Percentiles rank a stretch among this genome's conserved stretches.
These are phyloP conservation scores for Pangasius krempfi DNA, from an alignment of 2,797 vertebrate genomes.

Conservation along the genomic window DNA sequence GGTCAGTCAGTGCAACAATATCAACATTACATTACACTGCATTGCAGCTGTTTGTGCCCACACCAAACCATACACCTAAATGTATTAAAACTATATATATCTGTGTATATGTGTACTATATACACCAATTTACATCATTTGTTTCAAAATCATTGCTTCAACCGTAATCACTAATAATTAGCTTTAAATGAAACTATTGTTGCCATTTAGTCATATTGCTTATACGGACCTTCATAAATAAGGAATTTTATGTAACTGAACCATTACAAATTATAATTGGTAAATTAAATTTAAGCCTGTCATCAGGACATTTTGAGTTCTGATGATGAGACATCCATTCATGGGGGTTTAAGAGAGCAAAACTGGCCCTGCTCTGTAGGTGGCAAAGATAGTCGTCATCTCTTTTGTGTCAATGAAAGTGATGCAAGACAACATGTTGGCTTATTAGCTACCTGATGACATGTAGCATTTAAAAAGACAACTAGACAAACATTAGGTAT, in stretches of 20 bases:
- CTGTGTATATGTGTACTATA: neutral
- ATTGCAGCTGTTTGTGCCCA: neutral
- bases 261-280: neutral
- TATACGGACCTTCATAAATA: neutral
- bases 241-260: neutral
- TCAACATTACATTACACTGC: neutral
- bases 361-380: neutral
- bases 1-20: neutral
- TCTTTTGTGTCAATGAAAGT: neutral
- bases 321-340: neutral
- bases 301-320: neutral
- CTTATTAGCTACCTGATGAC: neutral
- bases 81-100: neutral
- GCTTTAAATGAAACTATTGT: neutral
- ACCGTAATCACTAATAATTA: neutral
- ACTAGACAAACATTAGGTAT: too few relatives aligned
- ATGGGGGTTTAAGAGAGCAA: neutral
- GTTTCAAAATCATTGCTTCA: neutral
- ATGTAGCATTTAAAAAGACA: neutral
- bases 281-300: neutral
- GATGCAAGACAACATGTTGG: neutral
- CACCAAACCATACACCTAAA: too few relatives aligned
- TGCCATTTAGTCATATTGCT: neutral
- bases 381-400: neutral
- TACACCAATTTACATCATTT: neutral